Base-by-base conservation (phyloP, 2,888 invertebrate species). In the Melanostoma mellinum region DNA sequence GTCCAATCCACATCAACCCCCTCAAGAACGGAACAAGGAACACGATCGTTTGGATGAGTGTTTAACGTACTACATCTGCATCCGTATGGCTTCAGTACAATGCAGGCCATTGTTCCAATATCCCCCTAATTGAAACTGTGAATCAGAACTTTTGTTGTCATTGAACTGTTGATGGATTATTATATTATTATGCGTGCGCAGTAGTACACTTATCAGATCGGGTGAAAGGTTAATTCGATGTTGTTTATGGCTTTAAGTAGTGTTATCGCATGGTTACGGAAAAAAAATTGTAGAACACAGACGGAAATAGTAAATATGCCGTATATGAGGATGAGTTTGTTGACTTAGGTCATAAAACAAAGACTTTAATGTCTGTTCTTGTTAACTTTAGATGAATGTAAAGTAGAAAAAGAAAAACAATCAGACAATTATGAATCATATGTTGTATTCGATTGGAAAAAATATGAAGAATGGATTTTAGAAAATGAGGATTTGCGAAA, bases 311-410 rank as follows among this genome's bases (percentile, higher is more conserved):
- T 20, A 20, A 20, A 48, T 48, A 38, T 2, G 33, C 10, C 33
- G 35, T n/a, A 65, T 48, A 65, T 36, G 46, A 30, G 52, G 60
- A 10, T 20, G 61, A 9, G 36, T 68, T 50, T 81, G 77, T 82
- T 82, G 81, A 77, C 77, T 68, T 82, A 82, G 81, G 81, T 82
- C 73, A 68, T 77, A 77, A 58, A 55, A 56, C 20, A 20, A 20
- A 20, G 20, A 20, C 20, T 20, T 20, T 20, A 20, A 20, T 20
- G 20, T 20, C 20, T 20, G 20, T 20, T 20, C 20, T 20, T 20
- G 20, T 20, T 20, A 20, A 20, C 1, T 20, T 20, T 1, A 20
- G 20, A 20, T 20, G 0, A 20, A 20, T 20, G 20, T n/a, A n/a
- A n/a, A n/a, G n/a, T n/a, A n/a, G 20, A 20, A 20, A 20, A 20